A percentile compares a stretch with the other conserved stretches of the same genome.
These are phyloP conservation scores for Sipha flava DNA, from an alignment of 1,140 invertebrate species.

Conservation along the genomic window DNA sequence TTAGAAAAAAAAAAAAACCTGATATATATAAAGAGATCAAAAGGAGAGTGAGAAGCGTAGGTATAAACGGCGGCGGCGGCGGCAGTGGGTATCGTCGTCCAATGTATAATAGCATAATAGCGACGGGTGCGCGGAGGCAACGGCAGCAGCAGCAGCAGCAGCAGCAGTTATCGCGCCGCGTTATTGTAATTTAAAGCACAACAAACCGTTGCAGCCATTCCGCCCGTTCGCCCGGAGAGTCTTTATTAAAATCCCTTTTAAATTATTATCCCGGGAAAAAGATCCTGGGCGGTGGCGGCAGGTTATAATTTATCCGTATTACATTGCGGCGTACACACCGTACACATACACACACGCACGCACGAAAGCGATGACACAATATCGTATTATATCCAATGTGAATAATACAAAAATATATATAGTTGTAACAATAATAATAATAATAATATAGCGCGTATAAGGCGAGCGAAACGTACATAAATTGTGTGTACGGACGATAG, in stretches of 20 bases:
- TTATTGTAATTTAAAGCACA: conserved; percentile 26
- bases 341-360: too few relatives aligned
- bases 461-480: not conserved
- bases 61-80: not conserved
- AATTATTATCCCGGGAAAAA: not conserved
- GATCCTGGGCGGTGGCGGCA: not conserved
- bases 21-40: conserved; percentile 6
- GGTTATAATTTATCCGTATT: too few relatives aligned
- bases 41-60: not conserved
- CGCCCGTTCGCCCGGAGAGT: too few relatives aligned
- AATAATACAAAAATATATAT: too few relatives aligned
- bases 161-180: not conserved
- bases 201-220: not conserved
- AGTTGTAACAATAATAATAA: too few relatives aligned
- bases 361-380: too few relatives aligned
- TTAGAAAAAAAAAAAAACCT: not conserved
- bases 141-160: not conserved
- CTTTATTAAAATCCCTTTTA: conserved; percentile 29
- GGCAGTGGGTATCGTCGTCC: not conserved
- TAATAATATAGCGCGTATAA: not conserved
- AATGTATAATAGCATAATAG: not conserved
- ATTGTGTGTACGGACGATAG: too few relatives aligned
- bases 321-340: too few relatives aligned
- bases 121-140: not conserved
- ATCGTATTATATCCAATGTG: too few relatives aligned